Evolutionary conservation across 1,140 invertebrate genomes (phyloP).

Genomic region (Nasonia giraulti): DNA sequence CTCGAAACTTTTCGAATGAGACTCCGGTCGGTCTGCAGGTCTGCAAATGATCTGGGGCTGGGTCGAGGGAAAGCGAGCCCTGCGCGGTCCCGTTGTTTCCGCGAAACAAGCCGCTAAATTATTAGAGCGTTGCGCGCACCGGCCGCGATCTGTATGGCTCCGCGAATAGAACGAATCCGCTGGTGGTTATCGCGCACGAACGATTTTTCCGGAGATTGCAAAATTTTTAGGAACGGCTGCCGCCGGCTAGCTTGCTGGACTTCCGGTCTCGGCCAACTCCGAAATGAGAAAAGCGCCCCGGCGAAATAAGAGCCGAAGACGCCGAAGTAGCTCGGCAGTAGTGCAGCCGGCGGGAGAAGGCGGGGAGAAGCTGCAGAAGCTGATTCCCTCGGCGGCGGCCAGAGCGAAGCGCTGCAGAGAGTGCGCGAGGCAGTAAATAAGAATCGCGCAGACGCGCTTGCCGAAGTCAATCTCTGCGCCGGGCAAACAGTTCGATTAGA

Average conservation of each 20-base stretch:
- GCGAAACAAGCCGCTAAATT: constrained; percentile 7
- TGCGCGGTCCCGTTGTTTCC: background rate
- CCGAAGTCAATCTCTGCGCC: constrained; percentile 48
- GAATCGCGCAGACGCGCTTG: constrained; percentile 45
- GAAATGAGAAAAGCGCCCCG: constrained; percentile 46
- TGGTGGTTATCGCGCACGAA: constrained; percentile 17
- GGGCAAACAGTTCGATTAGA: constrained; percentile 51
- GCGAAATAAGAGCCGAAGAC: constrained; percentile 14
- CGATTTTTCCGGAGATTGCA: constrained; percentile 41
- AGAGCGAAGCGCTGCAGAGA: constrained; percentile 20
- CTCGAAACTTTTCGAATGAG: background rate
- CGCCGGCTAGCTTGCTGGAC: background rate
- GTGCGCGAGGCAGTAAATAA: constrained; percentile 49
- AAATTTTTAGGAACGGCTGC: constrained; percentile 37
- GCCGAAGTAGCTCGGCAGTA: background rate
- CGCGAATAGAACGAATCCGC: background rate
- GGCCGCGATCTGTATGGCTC: background rate
- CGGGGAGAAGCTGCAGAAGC: background rate
- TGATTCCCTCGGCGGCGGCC: background rate
- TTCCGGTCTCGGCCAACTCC: constrained; percentile 4
- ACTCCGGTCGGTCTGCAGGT: background rate
- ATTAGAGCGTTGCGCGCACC: background rate
- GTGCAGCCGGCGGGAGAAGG: background rate
- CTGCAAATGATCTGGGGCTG: background rate
- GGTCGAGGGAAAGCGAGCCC: background rate